A percentile compares a stretch with the other conserved stretches of the same genome.
These are phyloP conservation scores for Crambe crambe DNA, from an alignment of 37 sponge, comb jelly and placozoan species.

Conservation along the genomic window DNA sequence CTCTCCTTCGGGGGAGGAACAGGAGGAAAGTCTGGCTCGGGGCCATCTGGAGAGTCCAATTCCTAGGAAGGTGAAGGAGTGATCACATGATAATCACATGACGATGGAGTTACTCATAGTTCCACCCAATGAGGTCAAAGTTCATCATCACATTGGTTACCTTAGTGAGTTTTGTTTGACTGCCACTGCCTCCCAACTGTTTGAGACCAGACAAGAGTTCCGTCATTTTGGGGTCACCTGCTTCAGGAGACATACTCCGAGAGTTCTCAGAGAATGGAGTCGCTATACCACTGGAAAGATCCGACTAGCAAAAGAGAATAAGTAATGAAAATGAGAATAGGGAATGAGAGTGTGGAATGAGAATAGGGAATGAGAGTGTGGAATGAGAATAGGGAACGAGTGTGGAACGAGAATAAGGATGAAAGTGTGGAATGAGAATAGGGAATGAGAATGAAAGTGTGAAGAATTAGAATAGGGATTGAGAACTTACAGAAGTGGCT, in stretches of 20 bases:
- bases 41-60: background rate
- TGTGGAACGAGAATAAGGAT: background rate
- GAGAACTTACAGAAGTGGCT: background rate
- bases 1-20: background rate
- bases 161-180: background rate
- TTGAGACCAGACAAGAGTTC: slow-evolving; percentile 19
- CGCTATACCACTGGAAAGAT: slow-evolving; percentile 6
- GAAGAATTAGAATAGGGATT: background rate
- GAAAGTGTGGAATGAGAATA: background rate
- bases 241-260: background rate
- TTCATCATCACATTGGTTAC: slow-evolving; percentile 1
- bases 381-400: background rate
- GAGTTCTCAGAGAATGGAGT: background rate
- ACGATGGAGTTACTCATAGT: no score
- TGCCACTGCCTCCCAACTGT: background rate
- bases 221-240: background rate
- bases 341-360: background rate
- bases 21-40: background rate
- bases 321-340: background rate
- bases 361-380: background rate
- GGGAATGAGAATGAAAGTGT: background rate
- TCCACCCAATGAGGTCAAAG: no score
- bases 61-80: background rate
- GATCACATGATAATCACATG: no score
- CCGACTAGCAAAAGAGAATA: slow-evolving; percentile 6